A percentile compares a stretch with the other conserved stretches of the same genome.
phyloP scores from a whole-genome alignment of 2,888 invertebrate genomes.

The Nephrocerus scutellatus region DNA sequence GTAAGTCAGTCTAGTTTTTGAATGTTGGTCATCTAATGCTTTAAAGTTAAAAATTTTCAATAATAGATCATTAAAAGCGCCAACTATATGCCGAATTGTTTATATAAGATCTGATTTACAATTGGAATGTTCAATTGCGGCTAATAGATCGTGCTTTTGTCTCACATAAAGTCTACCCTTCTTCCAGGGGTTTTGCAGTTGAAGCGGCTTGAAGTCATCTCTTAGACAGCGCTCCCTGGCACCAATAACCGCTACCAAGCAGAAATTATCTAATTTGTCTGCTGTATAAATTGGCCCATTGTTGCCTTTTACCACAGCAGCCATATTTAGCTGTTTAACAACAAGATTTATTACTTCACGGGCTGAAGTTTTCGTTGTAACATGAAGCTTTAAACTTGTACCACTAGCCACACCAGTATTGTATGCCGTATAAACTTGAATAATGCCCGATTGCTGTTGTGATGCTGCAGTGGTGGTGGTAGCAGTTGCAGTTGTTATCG shows the following conservation, averaged over 20 bases:
- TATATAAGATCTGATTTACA: constrained; percentile 58
- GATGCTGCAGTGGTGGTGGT: constrained; percentile 9
- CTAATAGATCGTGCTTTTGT: constrained; percentile 81
- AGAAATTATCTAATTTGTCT: constrained; percentile 80
- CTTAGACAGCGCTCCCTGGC: constrained; percentile 87
- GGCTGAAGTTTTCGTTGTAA: constrained; percentile 87
- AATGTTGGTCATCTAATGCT: constrained; percentile 36
- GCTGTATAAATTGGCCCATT: constrained; percentile 78
- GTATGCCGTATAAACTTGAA: constrained; percentile 91
- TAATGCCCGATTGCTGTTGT: constrained; percentile 37
- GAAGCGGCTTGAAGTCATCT: constrained; percentile 89
- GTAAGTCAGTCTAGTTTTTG: constrained; percentile 41
- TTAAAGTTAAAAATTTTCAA: no score
- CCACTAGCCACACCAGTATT: constrained; percentile 90
- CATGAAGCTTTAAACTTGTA: constrained; percentile 87
- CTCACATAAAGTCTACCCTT: constrained; percentile 89
- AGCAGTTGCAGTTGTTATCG: not conserved
- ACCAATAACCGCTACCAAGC: constrained; percentile 91
- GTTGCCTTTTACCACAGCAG: constrained; percentile 77
- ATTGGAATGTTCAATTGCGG: constrained; percentile 81
- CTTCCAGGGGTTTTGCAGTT: constrained; percentile 92
- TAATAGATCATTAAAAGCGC: not conserved
- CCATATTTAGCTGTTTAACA: constrained; percentile 92
- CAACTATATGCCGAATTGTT: no score
- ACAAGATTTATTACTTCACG: constrained; percentile 93